phyloP scores from a whole-genome alignment of 2,797 vertebrate genomes.

The Alouatta caraya region DNA sequence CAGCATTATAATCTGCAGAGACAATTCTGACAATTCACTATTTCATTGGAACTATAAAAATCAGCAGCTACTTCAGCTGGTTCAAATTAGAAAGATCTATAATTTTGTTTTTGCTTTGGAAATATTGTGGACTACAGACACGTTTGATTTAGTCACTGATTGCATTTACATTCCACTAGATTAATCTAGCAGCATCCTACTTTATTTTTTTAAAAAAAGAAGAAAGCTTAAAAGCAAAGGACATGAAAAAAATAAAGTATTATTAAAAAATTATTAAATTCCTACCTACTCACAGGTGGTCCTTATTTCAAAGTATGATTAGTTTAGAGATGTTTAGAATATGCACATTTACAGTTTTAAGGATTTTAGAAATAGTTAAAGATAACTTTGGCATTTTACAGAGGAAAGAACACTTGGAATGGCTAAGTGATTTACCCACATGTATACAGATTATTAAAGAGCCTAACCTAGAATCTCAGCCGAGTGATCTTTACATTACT shows the following conservation, averaged over 20 bases:
- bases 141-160: constrained; percentile 76
- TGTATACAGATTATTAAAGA: not conserved
- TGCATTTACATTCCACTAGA: constrained; percentile 74
- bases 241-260: constrained; percentile 9
- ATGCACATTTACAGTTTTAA: not conserved
- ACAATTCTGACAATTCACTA: constrained; percentile 56
- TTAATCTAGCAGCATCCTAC: constrained; percentile 55
- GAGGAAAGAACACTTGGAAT: not conserved
- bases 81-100: constrained; percentile 71
- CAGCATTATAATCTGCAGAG: constrained; percentile 37
- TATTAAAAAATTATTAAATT: not conserved
- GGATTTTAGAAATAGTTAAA: not conserved
- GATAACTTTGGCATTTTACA: not conserved
- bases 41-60: constrained; percentile 67
- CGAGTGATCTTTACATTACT: not conserved
- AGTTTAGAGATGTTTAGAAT: not conserved
- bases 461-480: not conserved
- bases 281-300: not conserved
- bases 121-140: constrained; percentile 65
- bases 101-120: constrained; percentile 74
- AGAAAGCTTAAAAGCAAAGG: constrained; percentile 55
- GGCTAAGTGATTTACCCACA: not conserved
- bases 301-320: constrained; percentile 31
- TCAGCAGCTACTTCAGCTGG: constrained; percentile 76
- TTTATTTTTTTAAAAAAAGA: not conserved